A percentile compares a stretch with the other conserved stretches of the same genome.
These are phyloP conservation scores for Salvelinus namaycush DNA, from an alignment of 2,113 vertebrate genomes.

Conservation along the genomic window DNA sequence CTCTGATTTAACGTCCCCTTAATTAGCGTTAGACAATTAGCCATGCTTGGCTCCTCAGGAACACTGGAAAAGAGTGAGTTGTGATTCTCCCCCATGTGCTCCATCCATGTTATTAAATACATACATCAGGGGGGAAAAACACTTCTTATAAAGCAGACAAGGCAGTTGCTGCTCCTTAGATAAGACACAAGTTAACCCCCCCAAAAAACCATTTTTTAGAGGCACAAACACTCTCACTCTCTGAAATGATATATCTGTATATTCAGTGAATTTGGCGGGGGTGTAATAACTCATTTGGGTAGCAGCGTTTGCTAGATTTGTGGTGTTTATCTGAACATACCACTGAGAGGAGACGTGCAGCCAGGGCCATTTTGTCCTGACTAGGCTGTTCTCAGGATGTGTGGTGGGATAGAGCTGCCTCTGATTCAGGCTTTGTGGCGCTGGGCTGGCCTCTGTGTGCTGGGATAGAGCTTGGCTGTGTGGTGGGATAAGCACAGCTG, in stretches of 20 bases:
- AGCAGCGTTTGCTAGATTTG: not conserved
- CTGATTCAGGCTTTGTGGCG: no score
- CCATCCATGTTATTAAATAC: constrained; percentile 58
- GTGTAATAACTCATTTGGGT: no score
- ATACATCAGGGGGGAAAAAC: constrained; percentile 35
- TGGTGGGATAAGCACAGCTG: constrained; percentile 98
- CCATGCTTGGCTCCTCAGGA: constrained; percentile 79
- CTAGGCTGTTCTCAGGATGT: constrained; percentile 60
- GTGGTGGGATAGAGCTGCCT: no score
- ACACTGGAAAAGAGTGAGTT: constrained; percentile 58
- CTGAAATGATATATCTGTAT: no score
- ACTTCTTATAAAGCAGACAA: constrained; percentile 45
- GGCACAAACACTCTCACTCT: not conserved
- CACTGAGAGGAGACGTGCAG: constrained; percentile 50
- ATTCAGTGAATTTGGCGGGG: no score
- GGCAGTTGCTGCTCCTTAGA: constrained; percentile 22
- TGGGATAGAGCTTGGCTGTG: constrained; percentile 87
- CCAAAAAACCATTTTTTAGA: not conserved
- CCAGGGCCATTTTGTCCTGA: constrained; percentile 84
- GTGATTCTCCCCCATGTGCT: constrained; percentile 40
- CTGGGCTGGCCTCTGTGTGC: constrained; percentile 86
- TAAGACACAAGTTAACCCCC: not conserved
- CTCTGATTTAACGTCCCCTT: constrained; percentile 56
- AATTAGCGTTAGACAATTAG: constrained; percentile 82
- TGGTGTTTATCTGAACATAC: constrained; percentile 71